These are phyloP conservation scores for Eupsittula cactorum DNA, from an alignment of 2,113 vertebrate genomes.

Conservation along the genomic window DNA sequence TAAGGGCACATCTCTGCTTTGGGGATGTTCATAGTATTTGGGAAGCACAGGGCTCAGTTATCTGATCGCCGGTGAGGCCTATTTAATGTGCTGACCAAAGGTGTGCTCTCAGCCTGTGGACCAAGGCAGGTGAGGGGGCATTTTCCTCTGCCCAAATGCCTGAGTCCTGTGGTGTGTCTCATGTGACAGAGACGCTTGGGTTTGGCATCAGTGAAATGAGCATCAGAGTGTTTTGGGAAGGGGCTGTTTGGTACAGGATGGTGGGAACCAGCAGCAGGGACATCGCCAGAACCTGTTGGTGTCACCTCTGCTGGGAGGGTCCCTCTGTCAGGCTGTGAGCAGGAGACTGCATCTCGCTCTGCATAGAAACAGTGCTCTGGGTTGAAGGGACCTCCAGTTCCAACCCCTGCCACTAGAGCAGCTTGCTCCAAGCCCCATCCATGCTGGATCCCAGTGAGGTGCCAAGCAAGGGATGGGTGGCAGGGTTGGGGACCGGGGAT, in stretches of 20 bases:
- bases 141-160: neutral
- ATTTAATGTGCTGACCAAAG: neutral
- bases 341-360: neutral
- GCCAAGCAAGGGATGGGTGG: accelerated
- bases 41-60: neutral
- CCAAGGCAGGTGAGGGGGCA: accelerated
- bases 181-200: accelerated
- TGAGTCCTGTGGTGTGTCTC: neutral
- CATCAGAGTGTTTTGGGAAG: accelerated
- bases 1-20: neutral
- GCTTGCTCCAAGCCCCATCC: neutral
- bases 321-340: neutral
- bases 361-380: neutral
- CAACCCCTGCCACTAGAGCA: neutral
- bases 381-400: neutral
- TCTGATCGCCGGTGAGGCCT: neutral
- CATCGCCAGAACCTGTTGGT: neutral
- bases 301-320: neutral
- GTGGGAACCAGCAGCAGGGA: neutral
- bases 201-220: accelerated
- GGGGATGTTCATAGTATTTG: accelerated
- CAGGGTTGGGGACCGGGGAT: accelerated
- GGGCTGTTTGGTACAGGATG: neutral
- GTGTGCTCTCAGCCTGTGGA: neutral
- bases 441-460: neutral